phyloP scores from a whole-genome alignment of 1,140 invertebrate genomes.

The Meteorus sp. region DNA sequence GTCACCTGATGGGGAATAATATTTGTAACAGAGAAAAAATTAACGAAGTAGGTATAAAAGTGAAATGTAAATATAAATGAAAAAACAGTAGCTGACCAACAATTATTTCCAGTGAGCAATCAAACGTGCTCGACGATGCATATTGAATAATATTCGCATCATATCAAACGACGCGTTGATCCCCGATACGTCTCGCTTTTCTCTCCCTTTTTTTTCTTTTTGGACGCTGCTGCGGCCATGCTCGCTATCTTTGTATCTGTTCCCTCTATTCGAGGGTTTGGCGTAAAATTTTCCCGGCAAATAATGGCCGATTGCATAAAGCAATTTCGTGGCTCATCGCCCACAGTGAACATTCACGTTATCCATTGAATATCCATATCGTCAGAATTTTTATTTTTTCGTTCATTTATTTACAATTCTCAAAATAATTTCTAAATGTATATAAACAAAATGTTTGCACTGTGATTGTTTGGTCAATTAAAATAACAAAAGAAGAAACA shows the following conservation, averaged over 20 bases:
- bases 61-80: constrained; percentile 2
- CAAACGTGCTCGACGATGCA: constrained; percentile 27
- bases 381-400: neutral
- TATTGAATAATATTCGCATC: constrained; percentile 33
- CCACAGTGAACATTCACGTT: constrained; percentile 26
- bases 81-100: constrained; percentile 11
- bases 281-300: constrained; percentile 38
- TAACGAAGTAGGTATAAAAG: too few relatives aligned
- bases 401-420: too few relatives aligned
- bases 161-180: constrained; percentile 5
- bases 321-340: constrained; percentile 45
- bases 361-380: neutral
- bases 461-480: too few relatives aligned
- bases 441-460: too few relatives aligned
- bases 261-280: constrained; percentile 26
- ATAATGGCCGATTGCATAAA: constrained; percentile 43
- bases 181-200: neutral
- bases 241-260: neutral
- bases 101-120: constrained; percentile 29
- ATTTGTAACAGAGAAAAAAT: neutral
- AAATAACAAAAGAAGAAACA: too few relatives aligned
- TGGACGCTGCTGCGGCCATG: neutral
- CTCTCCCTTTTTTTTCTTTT: neutral
- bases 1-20: too few relatives aligned
- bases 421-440: too few relatives aligned